These are phyloP conservation scores for Xestia xanthographa DNA, from an alignment of 2,888 invertebrate species.

Conservation along the genomic window DNA sequence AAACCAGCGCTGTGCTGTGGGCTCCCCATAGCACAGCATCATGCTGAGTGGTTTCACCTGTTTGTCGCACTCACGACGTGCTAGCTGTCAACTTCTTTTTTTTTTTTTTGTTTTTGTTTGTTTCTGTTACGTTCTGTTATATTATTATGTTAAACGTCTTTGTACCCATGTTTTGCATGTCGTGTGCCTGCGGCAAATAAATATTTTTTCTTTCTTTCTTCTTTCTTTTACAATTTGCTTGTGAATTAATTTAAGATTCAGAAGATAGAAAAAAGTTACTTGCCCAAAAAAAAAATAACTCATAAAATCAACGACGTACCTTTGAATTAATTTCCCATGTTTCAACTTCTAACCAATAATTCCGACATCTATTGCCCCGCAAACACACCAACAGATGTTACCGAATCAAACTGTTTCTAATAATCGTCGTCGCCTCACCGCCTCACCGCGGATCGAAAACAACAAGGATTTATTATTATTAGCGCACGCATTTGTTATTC, in stretches of 20 bases:
- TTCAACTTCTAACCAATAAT: constrained; percentile 1
- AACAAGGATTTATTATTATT: constrained; percentile 61
- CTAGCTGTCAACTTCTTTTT: too few relatives aligned
- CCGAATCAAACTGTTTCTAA: constrained; percentile 32
- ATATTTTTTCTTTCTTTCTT: too few relatives aligned
- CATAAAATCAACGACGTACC: neutral
- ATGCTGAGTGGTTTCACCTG: too few relatives aligned
- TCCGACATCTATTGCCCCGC: constrained; percentile 16
- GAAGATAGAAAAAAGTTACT: neutral
- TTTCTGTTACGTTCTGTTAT: too few relatives aligned
- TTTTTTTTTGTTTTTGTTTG: too few relatives aligned
- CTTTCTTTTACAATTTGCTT: neutral
- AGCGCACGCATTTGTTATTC: constrained; percentile 64
- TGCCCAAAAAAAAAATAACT: neutral
- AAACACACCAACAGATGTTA: constrained; percentile 36
- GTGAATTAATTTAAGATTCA: neutral
- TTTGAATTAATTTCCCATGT: neutral
- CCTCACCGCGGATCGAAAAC: constrained; percentile 19
- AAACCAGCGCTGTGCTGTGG: too few relatives aligned
- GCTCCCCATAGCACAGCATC: too few relatives aligned
- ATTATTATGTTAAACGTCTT: too few relatives aligned
- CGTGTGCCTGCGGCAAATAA: too few relatives aligned
- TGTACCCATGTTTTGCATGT: too few relatives aligned
- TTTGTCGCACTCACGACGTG: too few relatives aligned
- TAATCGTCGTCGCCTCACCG: constrained; percentile 25